Evolutionary conservation across 2,113 vertebrate genomes (phyloP).

Genomic region (Genyomyrus donnyi): DNA sequence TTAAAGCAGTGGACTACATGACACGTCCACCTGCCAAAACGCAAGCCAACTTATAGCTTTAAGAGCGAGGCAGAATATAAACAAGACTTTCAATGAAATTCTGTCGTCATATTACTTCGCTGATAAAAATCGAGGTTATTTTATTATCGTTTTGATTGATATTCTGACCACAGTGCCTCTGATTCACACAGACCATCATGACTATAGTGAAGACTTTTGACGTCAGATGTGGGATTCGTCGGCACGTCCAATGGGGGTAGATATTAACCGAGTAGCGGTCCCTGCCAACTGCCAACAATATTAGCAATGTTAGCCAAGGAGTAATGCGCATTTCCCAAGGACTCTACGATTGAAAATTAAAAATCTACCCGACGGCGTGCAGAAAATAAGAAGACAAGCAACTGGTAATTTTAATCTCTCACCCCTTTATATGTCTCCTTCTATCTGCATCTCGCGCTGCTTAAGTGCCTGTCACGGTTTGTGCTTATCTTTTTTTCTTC

Average conservation of each 20-base stretch:
- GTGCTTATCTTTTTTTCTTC: constrained; percentile 5
- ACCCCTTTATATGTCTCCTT: not conserved
- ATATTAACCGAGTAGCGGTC: constrained; percentile 62
- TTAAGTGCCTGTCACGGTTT: constrained; percentile 26
- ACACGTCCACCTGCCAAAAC: not conserved
- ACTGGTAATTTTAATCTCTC: constrained; percentile 22
- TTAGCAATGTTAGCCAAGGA: constrained; percentile 53
- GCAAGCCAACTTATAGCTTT: not conserved
- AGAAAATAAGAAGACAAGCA: constrained; percentile 34
- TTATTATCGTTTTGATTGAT: constrained; percentile 28
- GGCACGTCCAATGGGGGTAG: constrained; percentile 62
- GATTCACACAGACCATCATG: constrained; percentile 58
- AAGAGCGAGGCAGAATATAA: not conserved
- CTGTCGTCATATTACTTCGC: constrained; percentile 5
- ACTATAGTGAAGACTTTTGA: constrained; percentile 70
- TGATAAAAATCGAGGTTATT: constrained; percentile 9
- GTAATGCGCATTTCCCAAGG: constrained; percentile 46
- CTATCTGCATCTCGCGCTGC: constrained; percentile 11
- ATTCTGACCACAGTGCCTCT: constrained; percentile 33
- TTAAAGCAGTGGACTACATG: not conserved
- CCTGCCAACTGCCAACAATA: constrained; percentile 50
- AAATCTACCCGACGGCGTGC: constrained; percentile 20
- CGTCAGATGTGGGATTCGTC: constrained; percentile 72
- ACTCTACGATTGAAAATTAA: constrained; percentile 40
- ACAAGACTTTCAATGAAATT: constrained; percentile 4